A percentile compares a stretch with the other conserved stretches of the same genome.
These are phyloP conservation scores for Camponotus fellah DNA, from an alignment of 2,888 invertebrate genomes.

Conservation along the genomic window DNA sequence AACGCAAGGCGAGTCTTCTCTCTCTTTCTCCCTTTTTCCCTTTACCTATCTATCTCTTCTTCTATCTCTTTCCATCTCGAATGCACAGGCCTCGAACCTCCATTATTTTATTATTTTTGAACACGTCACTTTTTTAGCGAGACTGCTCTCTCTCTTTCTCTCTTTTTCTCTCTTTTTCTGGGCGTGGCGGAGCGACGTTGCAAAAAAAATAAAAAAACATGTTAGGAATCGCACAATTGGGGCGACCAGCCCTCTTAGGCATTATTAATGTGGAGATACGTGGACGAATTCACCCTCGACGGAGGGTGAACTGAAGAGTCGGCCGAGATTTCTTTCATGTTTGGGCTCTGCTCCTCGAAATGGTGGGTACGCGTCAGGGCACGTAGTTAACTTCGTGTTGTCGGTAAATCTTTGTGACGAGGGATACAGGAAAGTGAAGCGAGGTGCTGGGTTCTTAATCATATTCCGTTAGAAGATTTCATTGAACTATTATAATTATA, in stretches of 20 bases:
- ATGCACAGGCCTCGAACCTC: constrained; percentile 61
- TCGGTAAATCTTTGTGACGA: constrained; percentile 6
- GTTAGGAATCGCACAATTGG: constrained; percentile 74
- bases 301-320: constrained; percentile 33
- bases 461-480: constrained; percentile 15
- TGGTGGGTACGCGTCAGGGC: constrained; percentile 32
- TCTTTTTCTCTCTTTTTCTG: constrained; percentile 61
- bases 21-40: constrained; percentile 35
- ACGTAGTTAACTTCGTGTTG: constrained; percentile 41
- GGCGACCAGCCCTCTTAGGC: constrained; percentile 65
- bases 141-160: constrained; percentile 17
- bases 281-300: constrained; percentile 25
- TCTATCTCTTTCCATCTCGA: constrained; percentile 54
- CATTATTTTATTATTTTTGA: constrained; percentile 85
- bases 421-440: background rate
- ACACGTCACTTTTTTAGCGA: constrained; percentile 81
- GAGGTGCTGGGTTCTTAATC: background rate
- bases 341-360: constrained; percentile 18
- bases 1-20: constrained; percentile 76
- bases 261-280: constrained; percentile 61
- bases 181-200: constrained; percentile 75
- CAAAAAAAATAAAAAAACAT: constrained; percentile 71
- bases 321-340: constrained; percentile 42
- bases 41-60: constrained; percentile 46
- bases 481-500: background rate